Evolutionary conservation across 1,140 invertebrate genomes (phyloP).

Genomic region (Hylaeus volcanicus): DNA sequence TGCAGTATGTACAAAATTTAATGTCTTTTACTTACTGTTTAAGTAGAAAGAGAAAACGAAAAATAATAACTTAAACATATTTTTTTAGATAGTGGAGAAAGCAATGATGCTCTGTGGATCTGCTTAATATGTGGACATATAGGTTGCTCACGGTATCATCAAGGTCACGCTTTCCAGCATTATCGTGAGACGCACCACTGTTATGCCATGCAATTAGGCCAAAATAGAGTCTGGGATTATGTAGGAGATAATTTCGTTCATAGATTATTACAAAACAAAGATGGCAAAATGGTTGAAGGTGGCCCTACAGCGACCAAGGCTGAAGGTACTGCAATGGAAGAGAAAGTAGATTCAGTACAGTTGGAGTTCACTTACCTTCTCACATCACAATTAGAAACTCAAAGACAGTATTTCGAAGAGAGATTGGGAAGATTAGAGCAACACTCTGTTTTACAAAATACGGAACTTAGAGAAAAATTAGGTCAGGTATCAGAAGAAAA

Average conservation of each 20-base stretch:
- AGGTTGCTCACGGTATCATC: constrained; percentile 90
- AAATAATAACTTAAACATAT: constrained; percentile 12
- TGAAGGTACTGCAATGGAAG: constrained; percentile 83
- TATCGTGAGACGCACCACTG: constrained; percentile 97
- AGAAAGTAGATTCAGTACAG: constrained; percentile 96
- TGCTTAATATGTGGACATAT: constrained; percentile 99
- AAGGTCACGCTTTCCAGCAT: constrained; percentile 90
- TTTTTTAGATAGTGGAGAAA: constrained; percentile 76
- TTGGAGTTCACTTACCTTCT: constrained; percentile 98
- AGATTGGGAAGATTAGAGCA: constrained; percentile 85
- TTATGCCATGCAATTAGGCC: constrained; percentile 97
- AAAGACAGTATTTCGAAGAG: constrained; percentile 96
- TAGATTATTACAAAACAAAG: constrained; percentile 97
- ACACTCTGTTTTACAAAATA: constrained; percentile 79
- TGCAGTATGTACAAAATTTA: constrained; percentile 82
- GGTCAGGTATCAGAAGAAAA: constrained; percentile 75
- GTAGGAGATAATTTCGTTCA: constrained; percentile 98
- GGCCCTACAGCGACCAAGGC: constrained; percentile 78
- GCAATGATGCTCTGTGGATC: constrained; percentile 95
- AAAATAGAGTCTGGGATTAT: constrained; percentile 99
- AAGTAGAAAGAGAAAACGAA: background rate
- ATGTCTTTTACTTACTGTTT: no score
- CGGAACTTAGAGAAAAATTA: constrained; percentile 81
- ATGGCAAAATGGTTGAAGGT: constrained; percentile 95
- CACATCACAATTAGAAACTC: constrained; percentile 97